These are phyloP conservation scores for Oryzias sinensis DNA, from an alignment of 2,797 vertebrate species.

Conservation along the genomic window DNA sequence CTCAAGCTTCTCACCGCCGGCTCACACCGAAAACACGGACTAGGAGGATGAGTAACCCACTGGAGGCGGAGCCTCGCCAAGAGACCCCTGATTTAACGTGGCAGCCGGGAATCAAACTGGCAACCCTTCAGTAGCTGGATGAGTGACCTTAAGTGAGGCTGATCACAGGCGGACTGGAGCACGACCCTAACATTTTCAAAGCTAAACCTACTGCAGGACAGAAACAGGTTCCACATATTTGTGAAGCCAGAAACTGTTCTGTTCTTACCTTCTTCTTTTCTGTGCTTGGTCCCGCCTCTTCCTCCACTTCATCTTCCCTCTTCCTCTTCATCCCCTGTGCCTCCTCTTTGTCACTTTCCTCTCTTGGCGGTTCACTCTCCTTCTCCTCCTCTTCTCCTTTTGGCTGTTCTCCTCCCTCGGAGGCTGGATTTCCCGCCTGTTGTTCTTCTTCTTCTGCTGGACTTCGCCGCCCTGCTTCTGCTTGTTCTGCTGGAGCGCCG, in stretches of 20 bases:
- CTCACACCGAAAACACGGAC: too few species aligned
- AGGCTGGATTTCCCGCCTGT: conserved; percentile 7
- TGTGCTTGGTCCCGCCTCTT: conserved; percentile 38
- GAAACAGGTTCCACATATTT: not conserved
- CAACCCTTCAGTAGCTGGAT: too few species aligned
- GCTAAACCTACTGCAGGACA: not conserved
- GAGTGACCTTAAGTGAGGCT: too few species aligned
- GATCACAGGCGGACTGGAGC: too few species aligned
- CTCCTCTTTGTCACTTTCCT: conserved; percentile 46
- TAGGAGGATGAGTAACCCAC: too few species aligned
- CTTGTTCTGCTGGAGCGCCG: conserved; percentile 1
- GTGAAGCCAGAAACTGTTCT: too few species aligned
- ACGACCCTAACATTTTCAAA: not conserved
- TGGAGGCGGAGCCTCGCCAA: too few species aligned
- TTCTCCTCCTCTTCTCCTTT: conserved; percentile 2
- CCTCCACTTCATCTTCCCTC: conserved; percentile 55
- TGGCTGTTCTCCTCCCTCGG: conserved; percentile 8
- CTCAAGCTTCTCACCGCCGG: too few species aligned
- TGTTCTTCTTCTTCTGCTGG: conserved; percentile 17
- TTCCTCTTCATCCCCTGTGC: conserved; percentile 75
- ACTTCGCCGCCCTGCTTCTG: conserved; percentile 22
- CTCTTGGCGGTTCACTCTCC: not conserved
- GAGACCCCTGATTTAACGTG: too few species aligned
- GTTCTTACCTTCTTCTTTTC: conserved; percentile 79
- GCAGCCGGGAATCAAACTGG: too few species aligned